These are phyloP conservation scores for Aurelia aurita DNA, from an alignment of 30 jellyfish, hydroid and myxozoan genomes.

Conservation along the genomic window DNA sequence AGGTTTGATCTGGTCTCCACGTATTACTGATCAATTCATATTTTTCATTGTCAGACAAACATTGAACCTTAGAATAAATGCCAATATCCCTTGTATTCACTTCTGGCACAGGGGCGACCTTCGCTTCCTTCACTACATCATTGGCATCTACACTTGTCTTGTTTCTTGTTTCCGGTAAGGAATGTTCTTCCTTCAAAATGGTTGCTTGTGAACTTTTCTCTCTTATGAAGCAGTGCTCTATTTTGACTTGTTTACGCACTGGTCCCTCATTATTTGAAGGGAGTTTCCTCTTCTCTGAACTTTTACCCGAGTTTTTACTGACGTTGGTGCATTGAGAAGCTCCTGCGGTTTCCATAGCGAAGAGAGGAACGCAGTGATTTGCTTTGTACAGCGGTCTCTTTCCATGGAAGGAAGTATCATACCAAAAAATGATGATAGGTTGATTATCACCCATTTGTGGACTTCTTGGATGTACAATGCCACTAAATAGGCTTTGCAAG, in stretches of 20 bases:
- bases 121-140: background rate
- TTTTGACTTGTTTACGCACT: background rate
- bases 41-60: background rate
- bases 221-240: constrained; percentile 4
- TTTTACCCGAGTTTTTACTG: no score
- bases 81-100: background rate
- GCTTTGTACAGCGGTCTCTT: no score
- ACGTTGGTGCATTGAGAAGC: no score
- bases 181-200: background rate
- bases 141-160: background rate
- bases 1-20: constrained; percentile 25
- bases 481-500: no score
- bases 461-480: no score
- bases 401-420: no score
- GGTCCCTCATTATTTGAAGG: background rate
- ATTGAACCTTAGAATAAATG: background rate
- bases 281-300: background rate
- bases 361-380: no score
- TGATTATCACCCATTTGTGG: no score
- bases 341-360: no score
- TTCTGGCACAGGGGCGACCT: background rate
- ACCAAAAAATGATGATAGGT: no score
- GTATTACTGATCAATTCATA: constrained; percentile 15
- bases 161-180: background rate
- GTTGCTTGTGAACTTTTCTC: background rate